phyloP scores from a whole-genome alignment of 1,140 invertebrate genomes.

The Tribolium castaneum region DNA sequence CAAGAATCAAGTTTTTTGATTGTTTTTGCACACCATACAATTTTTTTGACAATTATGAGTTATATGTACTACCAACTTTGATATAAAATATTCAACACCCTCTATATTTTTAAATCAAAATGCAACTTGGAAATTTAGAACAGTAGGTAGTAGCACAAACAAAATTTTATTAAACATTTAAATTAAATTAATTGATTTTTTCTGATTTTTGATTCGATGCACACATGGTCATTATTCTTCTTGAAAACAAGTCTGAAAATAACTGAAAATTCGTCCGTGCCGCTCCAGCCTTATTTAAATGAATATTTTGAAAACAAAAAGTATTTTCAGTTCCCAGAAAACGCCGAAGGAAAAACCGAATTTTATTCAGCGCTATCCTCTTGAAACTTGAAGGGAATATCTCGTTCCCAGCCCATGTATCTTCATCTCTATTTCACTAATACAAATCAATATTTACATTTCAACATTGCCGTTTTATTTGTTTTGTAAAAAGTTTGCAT shows the following conservation, averaged over 20 bases:
- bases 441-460: slow-evolving; percentile 36
- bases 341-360: slow-evolving; percentile 39
- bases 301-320: slow-evolving; percentile 27
- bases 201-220: too few species aligned
- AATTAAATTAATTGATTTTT: too few species aligned
- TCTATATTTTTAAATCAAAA: too few species aligned
- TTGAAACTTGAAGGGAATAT: slow-evolving; percentile 59
- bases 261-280: not conserved
- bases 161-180: too few species aligned
- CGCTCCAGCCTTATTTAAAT: not conserved
- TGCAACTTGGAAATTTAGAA: too few species aligned
- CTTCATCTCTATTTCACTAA: slow-evolving; percentile 38
- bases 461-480: slow-evolving; percentile 50
- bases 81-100: too few species aligned
- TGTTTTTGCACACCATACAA: too few species aligned
- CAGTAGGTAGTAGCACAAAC: too few species aligned
- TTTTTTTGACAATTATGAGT: too few species aligned
- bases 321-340: slow-evolving; percentile 24
- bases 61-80: too few species aligned
- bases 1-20: too few species aligned
- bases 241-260: not conserved
- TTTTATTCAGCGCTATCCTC: slow-evolving; percentile 52
- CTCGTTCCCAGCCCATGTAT: slow-evolving; percentile 35
- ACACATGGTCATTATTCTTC: not conserved
- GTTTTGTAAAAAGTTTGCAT: slow-evolving; percentile 57